Evolutionary conservation across 2,113 vertebrate species (phyloP), one percentile per base, ranked within the genome.

Genomic region (Notarius quadriscutis): DNA sequence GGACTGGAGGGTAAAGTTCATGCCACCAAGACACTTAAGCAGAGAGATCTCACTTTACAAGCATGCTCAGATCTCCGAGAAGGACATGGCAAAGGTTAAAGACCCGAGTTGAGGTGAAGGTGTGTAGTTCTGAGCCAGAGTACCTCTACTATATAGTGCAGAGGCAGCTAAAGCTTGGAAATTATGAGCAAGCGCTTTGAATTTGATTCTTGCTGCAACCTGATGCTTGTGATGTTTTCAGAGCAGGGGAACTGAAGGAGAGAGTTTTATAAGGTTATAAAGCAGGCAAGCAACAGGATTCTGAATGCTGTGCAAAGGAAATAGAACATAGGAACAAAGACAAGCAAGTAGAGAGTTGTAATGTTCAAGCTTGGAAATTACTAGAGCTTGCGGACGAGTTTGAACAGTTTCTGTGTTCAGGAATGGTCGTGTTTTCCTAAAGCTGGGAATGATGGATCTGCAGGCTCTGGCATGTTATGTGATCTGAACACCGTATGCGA

Each of bases 31-130:
- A 81, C 57, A 60, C 55, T 60, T 60, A 34, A 60, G 55, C 9
- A 34, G 55, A 60, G 55, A 3, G 55, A 41, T 60, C 78, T 80
- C 78, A 34, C 55, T 1, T 81, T 81, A 81, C 79, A 81, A 41
- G 55, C 57, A 60, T 81, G 55, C 79, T 81, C 79, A 81, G 79
- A 34, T 80, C 53, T 58, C 78, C 34, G 53, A 80, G 55, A 80
- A 80, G 55, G 78, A 80, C 55, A 60, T 41, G 79, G 55, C 55
- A 81, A 17, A 41, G 79, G 79, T 81, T 81, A 81, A 58, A 81
- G 55, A 81, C 53, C 11, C 4, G 18, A 60, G 55, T 41, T 58
- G 8, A 17, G 53, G n/a, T 58, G 30, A 15, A 81, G 79, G 57
- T 81, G 79, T 41, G 79, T 18, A 0, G 18, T 81, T 57, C 17